Evolutionary conservation across 2,888 invertebrate genomes (phyloP), one percentile per base, ranked within the genome.

Genomic region (Sialis lutaria): DNA sequence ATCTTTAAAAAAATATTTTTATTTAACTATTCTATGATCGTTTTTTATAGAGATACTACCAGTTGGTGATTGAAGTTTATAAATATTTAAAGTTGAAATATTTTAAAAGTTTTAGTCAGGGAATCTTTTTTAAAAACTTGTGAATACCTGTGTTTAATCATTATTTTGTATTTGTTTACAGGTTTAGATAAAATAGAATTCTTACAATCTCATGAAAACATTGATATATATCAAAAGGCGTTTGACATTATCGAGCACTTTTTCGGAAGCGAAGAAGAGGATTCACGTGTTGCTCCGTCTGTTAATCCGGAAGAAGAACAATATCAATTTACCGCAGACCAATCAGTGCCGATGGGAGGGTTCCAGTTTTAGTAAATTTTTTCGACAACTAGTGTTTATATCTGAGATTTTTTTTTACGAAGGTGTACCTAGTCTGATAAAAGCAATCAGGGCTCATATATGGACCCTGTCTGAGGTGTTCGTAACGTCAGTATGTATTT

Each of bases 131-230:
- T 45, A n/a, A 8, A 4, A 35, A 37, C 10, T n/a, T n/a, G 5
- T 10, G 10, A 42, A 6, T 1, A 31, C 9, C n/a, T 2, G n/a
- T 43, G 22, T 48, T 43, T 4, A 35, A 35, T 2, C 2, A 10
- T 41, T 6, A 5, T 42, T 42, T 31, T 44, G n/a, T 31, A 40
- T 37, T 22, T 49, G 50, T 56, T 70, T 66, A 10, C 60, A 90
- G 91, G 96, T 60, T 72, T 97, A 63, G 96, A 97, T 64, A 96
- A 96, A 73, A 93, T 97, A 55, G 96, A 97, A 69, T 96, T 89
- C 67, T 73, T 97, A 45, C 96, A 97, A 65, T 91, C 92, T 41
- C 95, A 97, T 64, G 90, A 93, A 64, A 96, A 96, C 62, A 77
- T 88, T 65, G 95, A 96, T 57, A 91, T 97, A 55, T 97, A 96